Evolutionary conservation across 2,888 invertebrate genomes (phyloP), one percentile per base, ranked within the genome.

Genomic region (Cephus pulcher): DNA sequence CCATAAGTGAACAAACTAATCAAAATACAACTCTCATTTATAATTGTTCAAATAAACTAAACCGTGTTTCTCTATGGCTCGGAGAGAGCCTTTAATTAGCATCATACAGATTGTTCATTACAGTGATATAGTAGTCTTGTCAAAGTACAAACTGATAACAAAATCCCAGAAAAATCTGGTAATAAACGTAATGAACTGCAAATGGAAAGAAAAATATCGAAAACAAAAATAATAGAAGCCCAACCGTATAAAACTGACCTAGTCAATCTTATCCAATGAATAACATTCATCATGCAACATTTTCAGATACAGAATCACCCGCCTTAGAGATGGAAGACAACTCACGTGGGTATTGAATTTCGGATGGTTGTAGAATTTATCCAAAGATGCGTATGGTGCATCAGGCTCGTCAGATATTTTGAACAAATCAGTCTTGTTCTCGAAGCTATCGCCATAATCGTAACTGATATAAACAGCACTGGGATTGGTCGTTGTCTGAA

Each of bases 321-420:
- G 56, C 6, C 56, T 9, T 56, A 56, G 56, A 56, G 6, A 0
- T 56, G 23, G 9, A 9, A 56, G 56, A 15, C 0, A 56, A 95
- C 96, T 95, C 93, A 97, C 97, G 92, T 95, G 95, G 80, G 95
- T 95, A 84, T 95, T 96, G 89, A 94, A 95, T 84, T 95, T 95
- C 0, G 96, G 96, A 92, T 97, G 97, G 88, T 96, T 96, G 88
- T 96, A 96, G 92, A 97, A 98, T 88, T 96, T 96, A 86, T 97
- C 96, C 85, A 98, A 92, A 75, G 95, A 94, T 1, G 97, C 96
- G 90, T 94, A 94, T n/a, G 88, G 84, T 74, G 88, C 84, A 78
- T 87, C 81, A 12, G 86, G 80, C 4, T 84, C 85, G 81, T 94
- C 92, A 6, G 93, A 91, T 75, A 95, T 89, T 81, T 92, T 93